Evolutionary conservation across 2,797 vertebrate genomes (phyloP).

Genomic region (Tiaroga cobitis): DNA sequence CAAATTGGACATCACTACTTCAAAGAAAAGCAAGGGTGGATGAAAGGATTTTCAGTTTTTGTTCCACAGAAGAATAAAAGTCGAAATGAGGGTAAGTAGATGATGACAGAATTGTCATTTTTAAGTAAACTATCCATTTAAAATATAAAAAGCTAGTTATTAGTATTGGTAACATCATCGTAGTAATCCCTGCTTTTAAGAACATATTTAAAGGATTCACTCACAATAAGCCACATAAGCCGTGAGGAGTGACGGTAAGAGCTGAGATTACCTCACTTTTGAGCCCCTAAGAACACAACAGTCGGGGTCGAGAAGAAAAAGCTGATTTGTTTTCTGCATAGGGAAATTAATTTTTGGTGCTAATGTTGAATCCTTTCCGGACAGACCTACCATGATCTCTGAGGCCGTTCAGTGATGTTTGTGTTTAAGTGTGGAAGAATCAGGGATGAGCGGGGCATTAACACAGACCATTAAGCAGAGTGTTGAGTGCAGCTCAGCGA

Average conservation of each 20-base stretch:
- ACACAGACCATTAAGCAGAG: conserved; percentile 78
- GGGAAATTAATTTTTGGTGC: conserved; percentile 25
- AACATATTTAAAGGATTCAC: conserved; percentile 3
- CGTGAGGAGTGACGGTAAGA: conserved; percentile 11
- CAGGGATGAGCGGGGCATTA: conserved; percentile 72
- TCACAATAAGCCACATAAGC: conserved; percentile 18
- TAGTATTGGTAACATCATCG: neutral
- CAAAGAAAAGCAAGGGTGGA: too few relatives aligned
- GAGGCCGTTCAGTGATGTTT: neutral
- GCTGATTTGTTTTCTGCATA: conserved; percentile 37
- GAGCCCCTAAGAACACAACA: conserved; percentile 2
- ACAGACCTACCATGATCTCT: neutral
- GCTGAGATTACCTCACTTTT: neutral
- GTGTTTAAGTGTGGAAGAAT: conserved; percentile 58
- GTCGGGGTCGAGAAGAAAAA: neutral
- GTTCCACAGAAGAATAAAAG: neutral
- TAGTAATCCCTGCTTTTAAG: conserved; percentile 23
- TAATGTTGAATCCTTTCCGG: neutral
- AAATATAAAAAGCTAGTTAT: neutral
- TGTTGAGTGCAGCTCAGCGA: conserved; percentile 71
- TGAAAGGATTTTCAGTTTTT: neutral
- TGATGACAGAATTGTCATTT: neutral
- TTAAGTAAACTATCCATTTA: neutral
- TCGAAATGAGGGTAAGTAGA: neutral
- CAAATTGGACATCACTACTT: neutral